These are phyloP conservation scores for Gopherus evgoodei DNA, from an alignment of 2,113 vertebrate species.

Conservation along the genomic window DNA sequence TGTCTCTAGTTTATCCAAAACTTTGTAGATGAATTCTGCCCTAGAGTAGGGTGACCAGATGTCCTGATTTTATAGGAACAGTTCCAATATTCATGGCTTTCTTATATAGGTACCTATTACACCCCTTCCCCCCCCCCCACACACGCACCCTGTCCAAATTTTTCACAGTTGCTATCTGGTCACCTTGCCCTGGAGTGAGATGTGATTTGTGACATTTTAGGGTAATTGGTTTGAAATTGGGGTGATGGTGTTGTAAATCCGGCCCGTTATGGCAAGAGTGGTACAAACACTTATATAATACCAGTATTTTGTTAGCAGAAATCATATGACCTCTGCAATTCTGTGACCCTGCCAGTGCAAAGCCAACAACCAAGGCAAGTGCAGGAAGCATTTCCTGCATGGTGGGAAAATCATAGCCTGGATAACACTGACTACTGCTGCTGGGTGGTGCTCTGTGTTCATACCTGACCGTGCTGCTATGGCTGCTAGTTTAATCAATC, in stretches of 20 bases:
- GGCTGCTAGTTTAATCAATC: neutral
- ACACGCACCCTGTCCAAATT: too few species aligned
- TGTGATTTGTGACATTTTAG: neutral
- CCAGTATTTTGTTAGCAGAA: neutral
- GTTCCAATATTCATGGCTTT: too few species aligned
- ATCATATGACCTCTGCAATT: neutral
- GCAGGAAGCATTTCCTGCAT: neutral
- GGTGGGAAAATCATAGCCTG: fast-evolving
- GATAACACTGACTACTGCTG: fast-evolving
- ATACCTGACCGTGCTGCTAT: neutral
- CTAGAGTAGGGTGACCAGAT: neutral
- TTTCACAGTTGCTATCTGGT: too few species aligned
- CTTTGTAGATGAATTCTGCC: neutral
- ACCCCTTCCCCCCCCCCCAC: too few species aligned
- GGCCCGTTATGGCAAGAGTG: neutral
- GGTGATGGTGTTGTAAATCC: fast-evolving
- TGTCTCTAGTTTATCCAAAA: neutral
- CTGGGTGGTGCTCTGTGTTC: neutral
- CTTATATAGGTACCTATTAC: too few species aligned
- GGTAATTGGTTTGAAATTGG: neutral
- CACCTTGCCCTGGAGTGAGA: neutral
- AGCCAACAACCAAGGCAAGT: neutral
- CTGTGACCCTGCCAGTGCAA: neutral
- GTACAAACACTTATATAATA: neutral
- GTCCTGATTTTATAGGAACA: too few species aligned